These are phyloP conservation scores for Megaustenia siamemsis DNA, from an alignment of 2,888 invertebrate species.

Conservation along the genomic window DNA sequence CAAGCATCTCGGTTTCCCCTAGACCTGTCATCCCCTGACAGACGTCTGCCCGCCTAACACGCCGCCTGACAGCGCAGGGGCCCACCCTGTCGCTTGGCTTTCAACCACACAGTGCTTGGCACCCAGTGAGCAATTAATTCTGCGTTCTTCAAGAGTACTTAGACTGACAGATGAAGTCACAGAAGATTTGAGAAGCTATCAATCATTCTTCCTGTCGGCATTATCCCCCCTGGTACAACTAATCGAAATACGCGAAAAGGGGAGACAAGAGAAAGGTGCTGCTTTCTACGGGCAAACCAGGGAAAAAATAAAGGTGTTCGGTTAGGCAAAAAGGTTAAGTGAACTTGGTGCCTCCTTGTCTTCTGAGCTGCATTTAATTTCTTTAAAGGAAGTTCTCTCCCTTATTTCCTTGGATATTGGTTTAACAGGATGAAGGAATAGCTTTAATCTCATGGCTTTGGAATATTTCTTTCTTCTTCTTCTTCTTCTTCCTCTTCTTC, in stretches of 20 bases:
- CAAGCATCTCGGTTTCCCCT: constrained; percentile 51
- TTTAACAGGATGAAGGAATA: neutral
- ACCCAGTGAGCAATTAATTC: constrained; percentile 54
- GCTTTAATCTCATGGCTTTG: neutral
- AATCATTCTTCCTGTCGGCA: constrained; percentile 55
- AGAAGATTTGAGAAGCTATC: constrained; percentile 59
- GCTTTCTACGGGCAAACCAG: neutral
- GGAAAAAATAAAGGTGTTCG: neutral
- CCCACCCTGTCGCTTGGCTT: constrained; percentile 53
- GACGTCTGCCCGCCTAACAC: constrained; percentile 52
- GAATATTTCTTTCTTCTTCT: neutral
- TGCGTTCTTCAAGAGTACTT: constrained; percentile 51
- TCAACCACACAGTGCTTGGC: constrained; percentile 45
- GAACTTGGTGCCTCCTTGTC: neutral
- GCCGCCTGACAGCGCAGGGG: constrained; percentile 36
- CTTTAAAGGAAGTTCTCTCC: neutral
- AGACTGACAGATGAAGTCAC: constrained; percentile 61
- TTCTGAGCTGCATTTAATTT: neutral
- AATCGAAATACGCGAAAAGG: neutral
- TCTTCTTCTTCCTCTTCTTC: no score
- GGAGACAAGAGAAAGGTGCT: neutral
- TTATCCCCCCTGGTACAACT: constrained; percentile 25
- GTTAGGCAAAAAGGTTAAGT: neutral
- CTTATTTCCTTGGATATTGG: neutral
- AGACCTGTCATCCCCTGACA: constrained; percentile 47